Percentiles rank a stretch among this genome's conserved stretches.
Conservation (phyloP, 2,888 invertebrate species). For the Periphyllus acericola region DNA sequence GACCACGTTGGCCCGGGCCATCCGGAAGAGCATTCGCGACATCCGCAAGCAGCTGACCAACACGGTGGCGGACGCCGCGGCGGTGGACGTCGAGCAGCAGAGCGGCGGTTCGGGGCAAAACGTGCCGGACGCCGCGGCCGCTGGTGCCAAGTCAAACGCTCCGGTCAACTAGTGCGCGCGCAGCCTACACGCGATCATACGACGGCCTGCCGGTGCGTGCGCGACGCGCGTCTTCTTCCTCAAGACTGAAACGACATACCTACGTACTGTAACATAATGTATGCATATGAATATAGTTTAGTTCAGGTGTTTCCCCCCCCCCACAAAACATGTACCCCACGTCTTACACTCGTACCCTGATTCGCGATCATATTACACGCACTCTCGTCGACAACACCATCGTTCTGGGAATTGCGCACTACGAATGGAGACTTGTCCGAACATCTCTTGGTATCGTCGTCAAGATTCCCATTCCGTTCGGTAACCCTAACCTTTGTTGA, state of each 20-base stretch:
- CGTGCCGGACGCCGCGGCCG: background rate
- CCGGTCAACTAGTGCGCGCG: background rate
- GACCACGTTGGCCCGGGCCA: slow-evolving; percentile 56
- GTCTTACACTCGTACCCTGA: background rate
- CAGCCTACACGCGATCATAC: no score
- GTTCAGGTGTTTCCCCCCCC: background rate
- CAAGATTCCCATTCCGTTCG: no score
- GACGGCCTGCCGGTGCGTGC: no score
- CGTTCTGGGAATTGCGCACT: no score
- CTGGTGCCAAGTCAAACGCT: background rate
- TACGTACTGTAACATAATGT: background rate
- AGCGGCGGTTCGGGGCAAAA: slow-evolving; percentile 21
- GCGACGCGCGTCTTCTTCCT: slow-evolving; percentile 4
- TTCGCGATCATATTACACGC: no score
- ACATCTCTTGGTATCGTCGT: no score
- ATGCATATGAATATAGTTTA: background rate
- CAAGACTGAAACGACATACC: slow-evolving; percentile 42
- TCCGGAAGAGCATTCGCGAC: slow-evolving; percentile 63
- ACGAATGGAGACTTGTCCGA: no score
- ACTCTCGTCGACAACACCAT: no score
- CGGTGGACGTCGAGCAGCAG: slow-evolving; percentile 26
- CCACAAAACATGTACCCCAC: no score
- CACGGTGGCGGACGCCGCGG: slow-evolving; percentile 34
- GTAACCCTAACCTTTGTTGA: no score
- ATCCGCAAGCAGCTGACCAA: slow-evolving; percentile 61